Evolutionary conservation across 2,797 vertebrate species (phyloP), one percentile per base, ranked within the genome.

Genomic region (Champsocephalus esox): DNA sequence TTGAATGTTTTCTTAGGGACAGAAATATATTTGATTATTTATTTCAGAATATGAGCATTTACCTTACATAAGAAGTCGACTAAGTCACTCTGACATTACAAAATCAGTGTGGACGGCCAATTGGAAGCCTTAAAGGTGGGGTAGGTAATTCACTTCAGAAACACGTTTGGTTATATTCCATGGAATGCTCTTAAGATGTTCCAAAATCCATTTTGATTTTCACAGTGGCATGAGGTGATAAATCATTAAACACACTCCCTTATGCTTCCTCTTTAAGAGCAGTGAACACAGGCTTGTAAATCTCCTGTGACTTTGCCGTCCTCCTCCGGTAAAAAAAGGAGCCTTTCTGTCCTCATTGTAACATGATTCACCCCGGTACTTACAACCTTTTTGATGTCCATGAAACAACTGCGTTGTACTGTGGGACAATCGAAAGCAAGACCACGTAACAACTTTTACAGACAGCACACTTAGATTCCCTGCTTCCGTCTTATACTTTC

Each of bases 201-300:
- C 86, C 89, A 88, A 92, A 92, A 93, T 92, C 90, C 87, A 92
- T 94, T 93, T 91, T 92, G 93, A 93, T 92, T 92, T 89, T 75
- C 76, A 88, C 78, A 46, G 80, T 83, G 88, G 83, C 81, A 71
- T 17, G 28, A 74, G 75, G 88, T 80, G 87, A 92, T 93, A 92
- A 92, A 94, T 94, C 91, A 93, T 91, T 92, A 89, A 88, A 73
- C 61, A 43, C 80, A 66, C 79, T 88, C 82, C 82, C 74, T 73
- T 82, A 82, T 85, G 84, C 91, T 83, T 91, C 85, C 80, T 83
- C 81, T 92, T 92, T 80, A 92, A 88, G 77, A 89, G 85, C 83
- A 58, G 79, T 72, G 87, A 86, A 80, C 75, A 63, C 70, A 1
- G 38, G 58, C 84, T 90, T 75, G 79, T 93, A 92, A 92, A 93